Base-by-base conservation (phyloP, 64 coral and sea anemone genomes). In the Actinia equina region DNA sequence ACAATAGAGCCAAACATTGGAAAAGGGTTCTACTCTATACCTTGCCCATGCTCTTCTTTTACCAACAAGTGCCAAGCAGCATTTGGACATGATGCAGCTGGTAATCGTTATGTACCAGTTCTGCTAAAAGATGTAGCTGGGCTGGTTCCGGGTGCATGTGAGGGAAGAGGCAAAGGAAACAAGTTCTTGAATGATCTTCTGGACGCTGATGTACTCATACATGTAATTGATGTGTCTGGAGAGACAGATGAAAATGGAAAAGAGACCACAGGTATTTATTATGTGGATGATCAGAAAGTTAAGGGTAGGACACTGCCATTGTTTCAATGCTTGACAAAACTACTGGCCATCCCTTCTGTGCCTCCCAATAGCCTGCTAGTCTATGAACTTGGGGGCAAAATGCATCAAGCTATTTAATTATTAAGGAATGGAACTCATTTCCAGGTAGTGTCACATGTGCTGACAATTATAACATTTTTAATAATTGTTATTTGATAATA, bases 221-320 rank as follows among this genome's bases (percentile, higher is more conserved):
- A 95, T 84, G 90, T 95, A 0, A 80, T 95, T 78, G 94, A 95
- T 61, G 74, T 89, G n/a, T 95, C 94, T 43, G 94, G 94, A 17
- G 90, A 95, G 85, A 87, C 94, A 78, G 94, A 95, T 84, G 90
- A 95, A 87, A 86, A 89, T 89, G 94, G 94, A 87, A 92, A 92
- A 83, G 87, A 70, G 54, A 87, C 94, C 16, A 76, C 77, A 83
- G 94, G 94, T 95, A 74, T 57, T 57, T 57, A 57, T 12, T 13
- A 57, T 16, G 46, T 49, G 1, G 46, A 49, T 49, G 46, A 49
- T 49, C 7, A 8, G 46, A 49, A 49, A 6, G 7, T 49, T 0
- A 49, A 49, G 7, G 46, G 46, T 49, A 49, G 46, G 46, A 6
- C 46, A 49, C 46, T 49, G 46, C 46, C 0, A 49, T 49, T 49